A percentile compares a stretch with the other conserved stretches of the same genome.
These are phyloP conservation scores for Planococcus citri DNA, from an alignment of 1,140 invertebrate genomes.

Conservation along the genomic window DNA sequence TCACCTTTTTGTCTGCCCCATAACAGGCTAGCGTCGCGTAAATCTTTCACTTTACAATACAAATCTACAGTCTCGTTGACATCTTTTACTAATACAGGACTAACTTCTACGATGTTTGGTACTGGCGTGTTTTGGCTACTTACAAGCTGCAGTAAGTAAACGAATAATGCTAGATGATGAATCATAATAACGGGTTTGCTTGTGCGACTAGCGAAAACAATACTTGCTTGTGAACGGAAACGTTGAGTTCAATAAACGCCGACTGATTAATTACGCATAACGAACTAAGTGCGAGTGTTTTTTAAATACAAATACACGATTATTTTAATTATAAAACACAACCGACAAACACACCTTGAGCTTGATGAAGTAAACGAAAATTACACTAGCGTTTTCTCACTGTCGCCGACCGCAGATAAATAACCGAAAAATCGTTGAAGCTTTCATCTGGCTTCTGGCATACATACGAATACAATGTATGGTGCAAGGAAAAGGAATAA, in stretches of 20 bases:
- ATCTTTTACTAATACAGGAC: background rate
- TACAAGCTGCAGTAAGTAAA: background rate
- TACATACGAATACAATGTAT: too few species aligned
- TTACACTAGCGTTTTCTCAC: background rate
- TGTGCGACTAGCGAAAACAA: background rate
- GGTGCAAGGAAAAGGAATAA: too few species aligned
- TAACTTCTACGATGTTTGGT: background rate
- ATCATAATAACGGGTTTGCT: background rate
- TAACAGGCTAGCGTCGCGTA: background rate
- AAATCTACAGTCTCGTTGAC: background rate
- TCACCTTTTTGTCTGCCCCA: background rate
- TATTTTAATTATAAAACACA: background rate
- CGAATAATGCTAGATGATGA: background rate
- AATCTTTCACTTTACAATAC: background rate
- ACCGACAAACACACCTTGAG: background rate
- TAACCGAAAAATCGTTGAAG: background rate
- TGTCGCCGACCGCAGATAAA: conserved; percentile 1
- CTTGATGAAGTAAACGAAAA: background rate
- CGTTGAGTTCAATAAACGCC: background rate
- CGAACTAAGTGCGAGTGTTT: background rate
- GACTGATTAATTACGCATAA: background rate
- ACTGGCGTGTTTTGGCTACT: background rate
- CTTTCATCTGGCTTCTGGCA: too few species aligned
- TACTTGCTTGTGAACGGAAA: background rate
- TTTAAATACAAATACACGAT: background rate